Base-by-base conservation (phyloP, 2,888 invertebrate genomes). In the Tipula lateralis region DNA sequence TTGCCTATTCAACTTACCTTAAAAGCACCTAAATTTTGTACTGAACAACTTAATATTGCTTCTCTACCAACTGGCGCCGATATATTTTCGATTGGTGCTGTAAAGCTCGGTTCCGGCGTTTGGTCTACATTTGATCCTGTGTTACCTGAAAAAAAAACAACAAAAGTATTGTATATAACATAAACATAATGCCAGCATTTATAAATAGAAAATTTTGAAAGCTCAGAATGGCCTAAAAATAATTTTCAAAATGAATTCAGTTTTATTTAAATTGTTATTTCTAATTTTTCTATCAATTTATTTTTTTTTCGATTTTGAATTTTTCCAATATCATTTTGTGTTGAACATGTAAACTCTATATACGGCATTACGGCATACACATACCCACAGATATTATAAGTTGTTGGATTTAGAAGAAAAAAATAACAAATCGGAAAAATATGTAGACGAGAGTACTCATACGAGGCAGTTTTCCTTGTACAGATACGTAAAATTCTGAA, bases 41-140 rank as follows among this genome's bases (percentile, higher is more conserved):
- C 85, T 44, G 44, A 84, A 83, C 85, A 85, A 44, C 84, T 85
- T 29, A 85, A 32, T 5, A 85, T 29, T 16, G 85, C 85, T 29
- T 85, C 85, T 32, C 85, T 44, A 13, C 85, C 85, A 24, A 85
- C 29, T 13, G 85, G 82, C 5, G 84, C 83, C 16, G 84, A 84
- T 29, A 85, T 85, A 82, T 85, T 85, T 50, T 85, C 83, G 29
- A 85, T 85, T 36, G 84, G 85, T 50, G 84, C 83, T 85, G 85
- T 84, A 34, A 85, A 85, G 16, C 29, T 82, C 39, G 85, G 85
- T 81, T 85, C 85, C 16, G 83, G 83, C n/a, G 82, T 44, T 30
- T 82, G 83, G 83, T 84, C 84, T 1, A 44, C 30, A 50, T 30
- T 84, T 13, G 34, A 30, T 0, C 84, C 84, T 4, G 84, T 44